Evolutionary conservation across 53 echinoderm and acorn worm genomes (phyloP), one percentile per base, ranked within the genome.

Genomic region (Patiria pectinifera): DNA sequence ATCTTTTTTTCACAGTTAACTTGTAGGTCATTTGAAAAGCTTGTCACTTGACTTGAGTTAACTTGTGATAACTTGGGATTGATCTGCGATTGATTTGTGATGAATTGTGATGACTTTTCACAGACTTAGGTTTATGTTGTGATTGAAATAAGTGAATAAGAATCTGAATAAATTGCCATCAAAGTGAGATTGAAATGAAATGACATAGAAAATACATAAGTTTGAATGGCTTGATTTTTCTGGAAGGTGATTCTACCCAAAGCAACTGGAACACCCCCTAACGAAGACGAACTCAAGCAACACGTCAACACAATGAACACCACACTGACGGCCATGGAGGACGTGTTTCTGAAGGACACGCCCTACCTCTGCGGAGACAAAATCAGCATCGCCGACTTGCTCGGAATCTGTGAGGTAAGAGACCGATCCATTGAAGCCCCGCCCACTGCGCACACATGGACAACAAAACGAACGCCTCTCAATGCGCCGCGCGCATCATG

Each of bases 371-470:
- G 83, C 45, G 97, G 97, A 59, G 92, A 96, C 81, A 91, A 96
- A 18, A 97, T 97, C 91, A 93, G 86, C 88, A 94, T 97, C 61
- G 97, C 97, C 25, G 97, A 97, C 88, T 85, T 97, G 69, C 89
- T 96, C 23, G 96, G 94, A 71, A 93, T 96, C 18, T 94, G 95
- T 86, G 97, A 97, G 96, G 97, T 97, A 92, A 94, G 5, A 53
- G 53, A 53, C 53, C 53, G 2, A 53, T 53, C 2, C 53, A 53
- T 53, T 53, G 0, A 35, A 53, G 53, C 53, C 8, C 53, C 8
- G 53, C 53, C 53, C 53, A 53, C 53, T 53, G 53, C 53, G 6
- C 35, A 1, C 8, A 53, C 53, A 0, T 53, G 5, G 53, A 8
- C 53, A 53, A 8, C 53, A 53, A 53, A 8, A 53, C 5, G 2